Conservation (phyloP, 2,797 vertebrate species). For the Tapirus indicus region DNA sequence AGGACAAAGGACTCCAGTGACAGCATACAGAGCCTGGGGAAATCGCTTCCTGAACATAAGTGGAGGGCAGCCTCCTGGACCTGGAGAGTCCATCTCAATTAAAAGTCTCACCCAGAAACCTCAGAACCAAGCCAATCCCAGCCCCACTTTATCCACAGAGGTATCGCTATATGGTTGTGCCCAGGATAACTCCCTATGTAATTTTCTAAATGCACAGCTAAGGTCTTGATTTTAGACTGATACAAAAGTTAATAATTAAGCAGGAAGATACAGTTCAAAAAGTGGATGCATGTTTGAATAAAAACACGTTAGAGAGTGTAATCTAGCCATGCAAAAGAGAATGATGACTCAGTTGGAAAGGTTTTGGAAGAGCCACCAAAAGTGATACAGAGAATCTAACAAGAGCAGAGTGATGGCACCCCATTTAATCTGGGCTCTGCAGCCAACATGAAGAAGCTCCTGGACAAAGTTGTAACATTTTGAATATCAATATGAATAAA, state of each 20-base stretch:
- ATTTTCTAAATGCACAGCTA: conserved; percentile 19
- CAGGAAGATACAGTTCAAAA: not conserved
- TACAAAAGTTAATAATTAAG: not conserved
- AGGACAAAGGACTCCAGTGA: not conserved
- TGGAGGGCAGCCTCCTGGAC: not conserved
- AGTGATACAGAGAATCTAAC: not conserved
- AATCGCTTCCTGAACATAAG: not conserved
- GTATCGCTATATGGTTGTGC: not conserved
- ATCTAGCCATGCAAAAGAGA: not conserved
- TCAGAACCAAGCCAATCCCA: not conserved
- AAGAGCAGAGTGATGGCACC: not conserved
- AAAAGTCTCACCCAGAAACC: not conserved
- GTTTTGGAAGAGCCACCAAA: not conserved
- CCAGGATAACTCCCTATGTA: not conserved
- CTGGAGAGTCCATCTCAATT: not conserved
- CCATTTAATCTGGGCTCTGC: not conserved
- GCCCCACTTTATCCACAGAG: not conserved
- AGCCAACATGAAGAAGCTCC: not conserved
- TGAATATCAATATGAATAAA: not conserved
- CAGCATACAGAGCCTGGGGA: fast-evolving
- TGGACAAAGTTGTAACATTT: not conserved
- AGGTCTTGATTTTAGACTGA: not conserved
- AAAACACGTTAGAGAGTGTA: not conserved
- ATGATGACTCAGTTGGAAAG: not conserved
- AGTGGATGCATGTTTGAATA: not conserved